Conservation (phyloP, 1,140 invertebrate genomes). For the Drosophila nebulosa region DNA sequence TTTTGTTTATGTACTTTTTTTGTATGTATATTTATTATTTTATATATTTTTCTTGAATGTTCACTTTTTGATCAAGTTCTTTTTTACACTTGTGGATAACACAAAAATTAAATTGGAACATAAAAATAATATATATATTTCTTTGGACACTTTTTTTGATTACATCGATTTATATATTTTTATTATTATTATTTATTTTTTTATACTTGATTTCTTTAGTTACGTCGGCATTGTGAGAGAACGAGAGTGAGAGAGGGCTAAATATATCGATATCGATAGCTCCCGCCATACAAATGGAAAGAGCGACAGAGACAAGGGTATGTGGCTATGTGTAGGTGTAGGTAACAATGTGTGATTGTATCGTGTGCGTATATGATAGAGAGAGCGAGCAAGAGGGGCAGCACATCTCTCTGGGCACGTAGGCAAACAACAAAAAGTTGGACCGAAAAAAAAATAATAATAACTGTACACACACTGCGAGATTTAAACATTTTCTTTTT, state of each 20-base stretch:
- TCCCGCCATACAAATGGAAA: slow-evolving; percentile 2
- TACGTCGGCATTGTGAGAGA: slow-evolving; percentile 7
- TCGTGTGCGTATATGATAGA: slow-evolving; percentile 7
- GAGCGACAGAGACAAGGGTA: slow-evolving; percentile 3
- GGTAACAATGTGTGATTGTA: neutral
- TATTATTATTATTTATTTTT: slow-evolving; percentile 7
- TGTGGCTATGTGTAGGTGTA: neutral
- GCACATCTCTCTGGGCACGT: slow-evolving; percentile 42
- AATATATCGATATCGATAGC: slow-evolving; percentile 1
- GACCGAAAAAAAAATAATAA: slow-evolving; percentile 42
- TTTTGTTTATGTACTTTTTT: slow-evolving; percentile 12
- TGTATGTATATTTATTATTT: slow-evolving; percentile 12
- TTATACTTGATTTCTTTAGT: slow-evolving; percentile 8
- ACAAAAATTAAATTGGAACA: slow-evolving; percentile 19
- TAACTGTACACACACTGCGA: slow-evolving; percentile 58
- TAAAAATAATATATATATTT: slow-evolving; percentile 26
- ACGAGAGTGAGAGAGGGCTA: neutral
- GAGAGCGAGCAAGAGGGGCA: slow-evolving; percentile 19
- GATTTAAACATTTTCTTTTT: neutral
- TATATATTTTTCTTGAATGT: slow-evolving; percentile 17
- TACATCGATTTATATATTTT: slow-evolving; percentile 5
- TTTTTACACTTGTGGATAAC: slow-evolving; percentile 5
- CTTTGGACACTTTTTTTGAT: slow-evolving; percentile 6
- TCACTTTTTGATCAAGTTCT: slow-evolving; percentile 5
- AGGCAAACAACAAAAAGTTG: slow-evolving; percentile 52